Evolutionary conservation across 2,113 vertebrate species (phyloP).

Genomic region (Arothron firmamentum): DNA sequence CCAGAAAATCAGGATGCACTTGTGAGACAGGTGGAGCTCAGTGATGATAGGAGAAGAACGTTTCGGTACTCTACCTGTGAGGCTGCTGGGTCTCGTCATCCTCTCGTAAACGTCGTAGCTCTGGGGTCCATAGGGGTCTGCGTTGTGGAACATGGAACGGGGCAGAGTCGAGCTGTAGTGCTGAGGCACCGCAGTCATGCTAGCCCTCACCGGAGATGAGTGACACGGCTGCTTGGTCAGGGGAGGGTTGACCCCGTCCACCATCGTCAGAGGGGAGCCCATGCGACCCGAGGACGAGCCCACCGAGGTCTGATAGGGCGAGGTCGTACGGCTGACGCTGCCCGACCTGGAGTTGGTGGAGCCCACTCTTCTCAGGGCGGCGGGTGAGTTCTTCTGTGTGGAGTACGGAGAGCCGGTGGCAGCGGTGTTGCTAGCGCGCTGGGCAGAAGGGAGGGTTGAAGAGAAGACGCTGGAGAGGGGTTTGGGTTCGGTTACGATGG

Average conservation of each 20-base stretch:
- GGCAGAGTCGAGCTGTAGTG: slow-evolving; percentile 86
- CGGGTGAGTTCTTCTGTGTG: slow-evolving; percentile 81
- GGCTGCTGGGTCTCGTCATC: slow-evolving; percentile 89
- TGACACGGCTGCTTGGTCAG: slow-evolving; percentile 77
- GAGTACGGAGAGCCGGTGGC: slow-evolving; percentile 76
- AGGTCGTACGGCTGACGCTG: slow-evolving; percentile 70
- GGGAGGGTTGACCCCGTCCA: slow-evolving; percentile 74
- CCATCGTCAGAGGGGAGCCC: slow-evolving; percentile 82
- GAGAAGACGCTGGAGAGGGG: slow-evolving; percentile 81
- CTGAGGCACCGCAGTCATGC: slow-evolving; percentile 90
- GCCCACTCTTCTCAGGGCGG: slow-evolving; percentile 79
- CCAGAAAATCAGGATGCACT: too few species aligned
- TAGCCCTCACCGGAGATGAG: slow-evolving; percentile 81
- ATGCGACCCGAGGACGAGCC: slow-evolving; percentile 68
- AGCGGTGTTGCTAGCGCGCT: slow-evolving; percentile 60
- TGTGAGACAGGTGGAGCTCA: too few species aligned
- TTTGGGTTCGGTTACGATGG: slow-evolving; percentile 80
- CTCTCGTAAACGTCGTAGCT: slow-evolving; percentile 91
- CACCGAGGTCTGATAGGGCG: slow-evolving; percentile 75
- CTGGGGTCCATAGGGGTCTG: slow-evolving; percentile 82
- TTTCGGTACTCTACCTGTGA: slow-evolving; percentile 76
- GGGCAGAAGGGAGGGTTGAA: slow-evolving; percentile 82
- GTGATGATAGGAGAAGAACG: neutral
- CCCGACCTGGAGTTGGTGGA: slow-evolving; percentile 75
- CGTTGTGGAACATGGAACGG: slow-evolving; percentile 76